A percentile compares a stretch with the other conserved stretches of the same genome.
Conservation (phyloP, 2,113 vertebrate genomes). For the Sigmodon hispidus region DNA sequence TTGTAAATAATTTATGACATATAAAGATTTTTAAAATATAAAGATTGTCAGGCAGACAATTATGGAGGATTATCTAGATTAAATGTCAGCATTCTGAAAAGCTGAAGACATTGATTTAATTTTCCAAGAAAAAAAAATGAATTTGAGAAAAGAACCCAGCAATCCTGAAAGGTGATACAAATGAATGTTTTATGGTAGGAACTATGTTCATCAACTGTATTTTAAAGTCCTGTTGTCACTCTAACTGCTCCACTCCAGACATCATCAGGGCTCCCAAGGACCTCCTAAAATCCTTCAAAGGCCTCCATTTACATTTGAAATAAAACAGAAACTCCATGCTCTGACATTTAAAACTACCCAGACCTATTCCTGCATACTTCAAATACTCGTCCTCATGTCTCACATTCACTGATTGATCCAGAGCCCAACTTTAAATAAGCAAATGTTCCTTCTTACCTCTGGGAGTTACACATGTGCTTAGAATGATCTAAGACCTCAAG, state of each 20-base stretch:
- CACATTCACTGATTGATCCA: not conserved
- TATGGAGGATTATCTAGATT: slow-evolving; percentile 59
- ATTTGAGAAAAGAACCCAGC: not conserved
- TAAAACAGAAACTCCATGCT: slow-evolving; percentile 24
- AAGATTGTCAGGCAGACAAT: slow-evolving; percentile 62
- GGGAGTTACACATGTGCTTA: not conserved
- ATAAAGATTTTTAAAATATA: slow-evolving; percentile 62
- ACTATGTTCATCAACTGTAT: not conserved
- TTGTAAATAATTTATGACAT: slow-evolving; percentile 60
- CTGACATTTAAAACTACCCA: not conserved
- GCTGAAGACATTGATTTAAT: slow-evolving; percentile 59
- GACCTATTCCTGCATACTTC: not conserved
- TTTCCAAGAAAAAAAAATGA: slow-evolving; percentile 59
- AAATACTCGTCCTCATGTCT: not conserved
- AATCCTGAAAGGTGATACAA: slow-evolving; percentile 54
- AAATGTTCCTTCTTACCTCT: not conserved
- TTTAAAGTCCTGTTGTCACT: slow-evolving; percentile 8
- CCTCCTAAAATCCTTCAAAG: not conserved
- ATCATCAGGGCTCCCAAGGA: not conserved
- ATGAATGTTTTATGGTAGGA: slow-evolving; percentile 58
- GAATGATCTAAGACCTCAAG: not conserved
- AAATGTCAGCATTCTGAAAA: slow-evolving; percentile 65
- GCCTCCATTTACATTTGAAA: not conserved
- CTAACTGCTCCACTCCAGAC: not conserved
- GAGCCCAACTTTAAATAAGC: not conserved